These are phyloP conservation scores for Myxocyprinus asiaticus DNA, from an alignment of 2,113 vertebrate genomes.

Conservation along the genomic window DNA sequence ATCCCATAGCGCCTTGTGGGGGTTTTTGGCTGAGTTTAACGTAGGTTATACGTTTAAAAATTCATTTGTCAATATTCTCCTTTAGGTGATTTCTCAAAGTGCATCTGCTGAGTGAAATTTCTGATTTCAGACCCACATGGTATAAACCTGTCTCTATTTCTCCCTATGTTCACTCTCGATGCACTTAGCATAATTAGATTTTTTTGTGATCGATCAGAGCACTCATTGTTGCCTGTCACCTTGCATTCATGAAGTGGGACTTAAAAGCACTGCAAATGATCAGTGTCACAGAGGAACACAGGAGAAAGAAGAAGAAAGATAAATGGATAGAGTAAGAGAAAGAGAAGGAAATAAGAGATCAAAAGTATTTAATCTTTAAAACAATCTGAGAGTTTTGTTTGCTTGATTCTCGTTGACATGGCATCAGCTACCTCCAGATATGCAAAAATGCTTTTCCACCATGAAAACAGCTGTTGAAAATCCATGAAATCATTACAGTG, in stretches of 20 bases:
- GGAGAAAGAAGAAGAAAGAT: background rate
- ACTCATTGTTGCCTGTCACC: slow-evolving; percentile 55
- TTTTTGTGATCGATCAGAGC: slow-evolving; percentile 51
- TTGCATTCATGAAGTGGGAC: slow-evolving; percentile 46
- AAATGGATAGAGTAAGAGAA: background rate
- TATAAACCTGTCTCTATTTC: slow-evolving; percentile 24
- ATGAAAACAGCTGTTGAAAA: background rate
- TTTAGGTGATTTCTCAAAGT: slow-evolving; percentile 31
- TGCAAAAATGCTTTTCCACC: background rate
- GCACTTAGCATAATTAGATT: slow-evolving; percentile 60
- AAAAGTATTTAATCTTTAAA: slow-evolving; percentile 14
- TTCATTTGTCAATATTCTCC: slow-evolving; percentile 47
- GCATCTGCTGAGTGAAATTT: slow-evolving; percentile 42
- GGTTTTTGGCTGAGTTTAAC: background rate
- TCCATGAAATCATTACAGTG: slow-evolving; percentile 1
- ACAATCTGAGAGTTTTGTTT: background rate
- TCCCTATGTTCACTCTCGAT: slow-evolving; percentile 41
- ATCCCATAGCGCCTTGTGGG: slow-evolving; percentile 3
- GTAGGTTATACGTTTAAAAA: slow-evolving; percentile 37
- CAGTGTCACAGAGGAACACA: background rate
- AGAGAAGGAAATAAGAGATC: background rate
- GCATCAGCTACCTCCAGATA: slow-evolving; percentile 7
- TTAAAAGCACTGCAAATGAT: slow-evolving; percentile 44
- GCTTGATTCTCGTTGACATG: background rate
- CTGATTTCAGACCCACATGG: slow-evolving; percentile 44